Base-by-base conservation (phyloP, 2,113 vertebrate genomes). In the Plestiodon gilberti region DNA sequence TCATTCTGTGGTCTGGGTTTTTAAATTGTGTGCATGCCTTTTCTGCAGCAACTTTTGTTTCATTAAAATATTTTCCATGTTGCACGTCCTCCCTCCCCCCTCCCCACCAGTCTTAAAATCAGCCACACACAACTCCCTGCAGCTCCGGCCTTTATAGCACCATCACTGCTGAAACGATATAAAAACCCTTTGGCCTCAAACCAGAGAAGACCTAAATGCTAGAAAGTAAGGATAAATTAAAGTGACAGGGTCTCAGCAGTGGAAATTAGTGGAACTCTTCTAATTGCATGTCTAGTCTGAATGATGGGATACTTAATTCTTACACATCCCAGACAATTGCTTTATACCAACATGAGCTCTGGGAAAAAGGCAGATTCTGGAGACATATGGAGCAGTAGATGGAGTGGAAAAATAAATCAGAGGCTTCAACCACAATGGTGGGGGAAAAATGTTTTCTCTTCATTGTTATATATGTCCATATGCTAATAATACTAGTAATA, bases 301-400 rank as follows among this genome's bases (percentile, higher is more conserved):
- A 98, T 98, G 98, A 98, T 98, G 98, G 98, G 97, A 97, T 97
- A 98, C 97, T 98, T 98, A 98, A 98, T 98, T 98, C 97, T 96
- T 97, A 98, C 97, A 98, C 97, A 98, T 98, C 97, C 96, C 97
- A 98, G 97, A 97, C 97, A 97, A 98, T 98, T 98, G 97, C 97
- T 97, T 98, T 98, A 97, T 96, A 96, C 96, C 96, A 97, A 97
- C 97, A 96, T 95, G 96, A 97, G 97, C 96, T 97, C 96, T 97
- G 97, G 97, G 97, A 98, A 96, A 97, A 97, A 96, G 93, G 96
- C 96, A 97, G 96, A 96, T 97, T 97, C 96, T 94, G 95, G 95
- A 97, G 96, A 97, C 98, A 98, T 98, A 98, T 97, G 98, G 97
- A 98, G 96, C 95, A 97, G 96, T 97, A 98, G 96, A 97, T 96